Evolutionary conservation across 2,888 invertebrate genomes (phyloP).

Genomic region (Helicoverpa assulta): DNA sequence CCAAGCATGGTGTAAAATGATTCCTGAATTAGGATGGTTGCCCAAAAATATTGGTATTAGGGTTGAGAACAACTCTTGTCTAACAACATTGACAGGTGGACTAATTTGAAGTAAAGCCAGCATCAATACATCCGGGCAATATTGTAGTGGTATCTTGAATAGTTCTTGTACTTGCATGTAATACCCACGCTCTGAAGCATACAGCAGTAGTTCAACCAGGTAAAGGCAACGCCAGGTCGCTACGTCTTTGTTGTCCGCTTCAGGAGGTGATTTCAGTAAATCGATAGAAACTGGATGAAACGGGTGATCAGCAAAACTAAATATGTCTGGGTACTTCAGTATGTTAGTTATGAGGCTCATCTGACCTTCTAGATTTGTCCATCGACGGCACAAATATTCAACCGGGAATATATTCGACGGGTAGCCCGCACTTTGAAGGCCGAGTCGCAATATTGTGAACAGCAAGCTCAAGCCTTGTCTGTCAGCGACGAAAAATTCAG

Average conservation of each 20-base stretch:
- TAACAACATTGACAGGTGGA: slow-evolving; percentile 93
- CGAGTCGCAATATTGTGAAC: slow-evolving; percentile 95
- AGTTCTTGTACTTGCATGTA: slow-evolving; percentile 96
- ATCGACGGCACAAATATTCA: slow-evolving; percentile 96
- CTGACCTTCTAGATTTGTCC: slow-evolving; percentile 98
- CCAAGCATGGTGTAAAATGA: slow-evolving; percentile 99
- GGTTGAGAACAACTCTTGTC: slow-evolving; percentile 96
- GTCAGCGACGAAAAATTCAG: slow-evolving; percentile 96
- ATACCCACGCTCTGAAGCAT: slow-evolving; percentile 96
- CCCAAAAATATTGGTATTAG: slow-evolving; percentile 98
- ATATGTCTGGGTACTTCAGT: slow-evolving; percentile 97
- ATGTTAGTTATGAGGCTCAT: slow-evolving; percentile 96
- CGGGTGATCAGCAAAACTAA: slow-evolving; percentile 97
- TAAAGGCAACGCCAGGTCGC: slow-evolving; percentile 98
- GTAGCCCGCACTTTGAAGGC: slow-evolving; percentile 94
- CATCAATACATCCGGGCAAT: slow-evolving; percentile 98
- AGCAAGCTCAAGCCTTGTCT: slow-evolving; percentile 95
- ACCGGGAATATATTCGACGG: slow-evolving; percentile 95
- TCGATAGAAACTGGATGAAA: slow-evolving; percentile 96
- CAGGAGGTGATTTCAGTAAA: slow-evolving; percentile 97
- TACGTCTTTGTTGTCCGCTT: slow-evolving; percentile 98
- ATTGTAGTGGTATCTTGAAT: slow-evolving; percentile 97
- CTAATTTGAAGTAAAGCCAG: slow-evolving; percentile 96
- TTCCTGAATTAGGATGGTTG: slow-evolving; percentile 98
- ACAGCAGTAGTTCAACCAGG: slow-evolving; percentile 96